phyloP scores from a whole-genome alignment of 2,797 vertebrate genomes.

The Eutrigla gurnardus region DNA sequence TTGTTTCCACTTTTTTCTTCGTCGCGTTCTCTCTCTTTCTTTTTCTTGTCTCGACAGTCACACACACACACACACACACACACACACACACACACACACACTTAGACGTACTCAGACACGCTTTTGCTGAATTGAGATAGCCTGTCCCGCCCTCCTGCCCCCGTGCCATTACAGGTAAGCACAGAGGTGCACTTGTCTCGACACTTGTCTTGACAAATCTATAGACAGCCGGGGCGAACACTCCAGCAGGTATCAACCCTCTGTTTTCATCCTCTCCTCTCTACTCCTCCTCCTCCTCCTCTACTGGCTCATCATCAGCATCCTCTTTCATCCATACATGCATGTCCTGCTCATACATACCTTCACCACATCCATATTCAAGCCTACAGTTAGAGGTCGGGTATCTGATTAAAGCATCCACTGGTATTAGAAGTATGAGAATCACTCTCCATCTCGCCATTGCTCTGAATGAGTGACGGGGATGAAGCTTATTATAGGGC shows the following conservation, averaged over 20 bases:
- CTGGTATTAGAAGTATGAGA: not conserved
- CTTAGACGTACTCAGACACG: conserved; percentile 65
- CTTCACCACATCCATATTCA: conserved; percentile 6
- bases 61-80: conserved; percentile 12
- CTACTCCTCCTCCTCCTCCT: conserved; percentile 18
- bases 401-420: not conserved
- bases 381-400: not conserved
- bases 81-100: conserved; percentile 24
- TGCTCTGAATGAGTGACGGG: conserved; percentile 8
- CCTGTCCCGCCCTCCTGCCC: conserved; percentile 55
- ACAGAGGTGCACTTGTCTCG: conserved; percentile 68
- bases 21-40: conserved; percentile 30
- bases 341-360: not conserved
- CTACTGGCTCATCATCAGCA: not conserved
- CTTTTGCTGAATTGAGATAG: conserved; percentile 69
- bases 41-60: conserved; percentile 33
- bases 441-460: not conserved
- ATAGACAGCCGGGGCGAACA: conserved; percentile 61
- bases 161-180: conserved; percentile 67
- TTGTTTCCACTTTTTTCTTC: conserved; percentile 64
- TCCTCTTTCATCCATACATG: conserved; percentile 2
- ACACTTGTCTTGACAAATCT: conserved; percentile 74
- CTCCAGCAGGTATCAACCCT: conserved; percentile 54
- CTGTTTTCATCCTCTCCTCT: conserved; percentile 28
- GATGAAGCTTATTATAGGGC: conserved; percentile 15